Base-by-base conservation (phyloP, 2,888 invertebrate species). In the Vandiemenella viatica region DNA sequence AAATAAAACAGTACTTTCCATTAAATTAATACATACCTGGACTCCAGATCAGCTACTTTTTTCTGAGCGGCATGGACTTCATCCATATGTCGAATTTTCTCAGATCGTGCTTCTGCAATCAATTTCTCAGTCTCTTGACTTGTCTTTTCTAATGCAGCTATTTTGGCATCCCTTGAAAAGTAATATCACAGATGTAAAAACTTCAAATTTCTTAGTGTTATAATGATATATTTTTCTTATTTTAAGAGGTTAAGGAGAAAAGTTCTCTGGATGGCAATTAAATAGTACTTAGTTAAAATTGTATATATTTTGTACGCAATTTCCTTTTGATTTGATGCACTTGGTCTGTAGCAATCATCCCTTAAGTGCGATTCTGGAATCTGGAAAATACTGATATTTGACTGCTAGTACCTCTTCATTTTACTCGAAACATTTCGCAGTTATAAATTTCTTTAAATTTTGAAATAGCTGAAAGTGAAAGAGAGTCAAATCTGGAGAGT, bases 1-100 rank as follows among this genome's bases (percentile, higher is more conserved):
- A n/a, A n/a, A n/a, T n/a, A n/a, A n/a, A n/a, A n/a, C n/a, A n/a
- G n/a, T n/a, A n/a, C n/a, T n/a, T n/a, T n/a, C n/a, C n/a, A n/a
- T n/a, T n/a, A n/a, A n/a, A n/a, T n/a, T n/a, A 3, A 4, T 32
- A 3, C 62, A 58, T 67, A 86, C 85, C 81, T 82, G 62, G 85
- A 79, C 67, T 90, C 89, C 17, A 88, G 69, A 63, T 89, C 89
- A 2, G 87, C 82, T n/a, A 84, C 75, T 63, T 83, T 83, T 63
- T 85, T 84, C 65, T 88, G 85, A 6, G 87, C 83, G 8, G 80
- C 80, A 62, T 89, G 87, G 20, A 88, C 76, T 62, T 89, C 88
- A 63, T 89, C 89, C 83, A 90, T 85, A 62, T 89, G 88, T 45
- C 83, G 76, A 60, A 89, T 80, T 65, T 88, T 87, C 62, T 90